Percentiles rank a stretch among this genome's conserved stretches.
phyloP scores from a whole-genome alignment of 2,888 invertebrate genomes.

The Seira musarum region DNA sequence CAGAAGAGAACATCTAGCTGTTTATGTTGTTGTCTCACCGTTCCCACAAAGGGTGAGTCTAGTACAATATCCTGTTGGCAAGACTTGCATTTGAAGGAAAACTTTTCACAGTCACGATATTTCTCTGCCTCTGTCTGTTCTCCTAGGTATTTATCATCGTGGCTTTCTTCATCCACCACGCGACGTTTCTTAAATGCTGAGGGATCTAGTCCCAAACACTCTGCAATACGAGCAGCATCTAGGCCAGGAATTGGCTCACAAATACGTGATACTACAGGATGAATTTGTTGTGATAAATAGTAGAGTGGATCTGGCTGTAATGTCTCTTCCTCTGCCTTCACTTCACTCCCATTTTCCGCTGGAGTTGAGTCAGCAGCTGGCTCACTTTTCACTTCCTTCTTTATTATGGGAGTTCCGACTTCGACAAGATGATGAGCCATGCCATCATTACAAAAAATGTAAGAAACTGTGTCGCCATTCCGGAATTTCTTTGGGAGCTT shows the following conservation, averaged over 20 bases:
- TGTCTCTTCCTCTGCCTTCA: constrained; percentile 77
- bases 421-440: constrained; percentile 69
- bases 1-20: not conserved
- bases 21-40: constrained; percentile 29
- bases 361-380: constrained; percentile 71
- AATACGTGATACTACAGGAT: constrained; percentile 95
- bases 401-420: constrained; percentile 43
- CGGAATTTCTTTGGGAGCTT: constrained; percentile 82
- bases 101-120: constrained; percentile 75
- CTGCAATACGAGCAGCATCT: constrained; percentile 91
- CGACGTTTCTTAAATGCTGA: constrained; percentile 72
- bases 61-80: constrained; percentile 53
- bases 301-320: constrained; percentile 89
- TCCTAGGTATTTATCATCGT: constrained; percentile 67
- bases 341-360: constrained; percentile 80
- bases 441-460: constrained; percentile 87
- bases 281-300: constrained; percentile 95
- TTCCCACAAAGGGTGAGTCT: constrained; percentile 54
- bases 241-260: constrained; percentile 97
- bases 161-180: constrained; percentile 71
- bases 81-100: constrained; percentile 72
- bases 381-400: constrained; percentile 42
- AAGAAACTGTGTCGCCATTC: constrained; percentile 95
- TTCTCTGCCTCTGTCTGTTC: constrained; percentile 74
- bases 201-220: constrained; percentile 79